Evolutionary conservation across 2,113 vertebrate species (phyloP), one percentile per base, ranked within the genome.

Genomic region (Miniopterus natalensis): DNA sequence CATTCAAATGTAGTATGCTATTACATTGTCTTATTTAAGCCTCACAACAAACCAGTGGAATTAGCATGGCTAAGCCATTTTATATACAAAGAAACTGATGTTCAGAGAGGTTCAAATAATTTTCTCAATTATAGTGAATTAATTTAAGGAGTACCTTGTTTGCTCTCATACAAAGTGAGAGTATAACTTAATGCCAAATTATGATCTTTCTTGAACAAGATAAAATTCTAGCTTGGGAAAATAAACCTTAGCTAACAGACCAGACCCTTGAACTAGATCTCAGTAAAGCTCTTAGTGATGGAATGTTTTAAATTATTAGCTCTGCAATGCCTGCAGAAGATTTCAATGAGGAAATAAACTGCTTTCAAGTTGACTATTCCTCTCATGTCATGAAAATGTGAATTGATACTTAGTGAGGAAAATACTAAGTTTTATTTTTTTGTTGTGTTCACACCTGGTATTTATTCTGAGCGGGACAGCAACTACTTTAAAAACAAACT

Each of bases 381-480:
- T 96, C 96, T 95, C 96, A 92, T 14, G 81, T 89, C 40, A 79
- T 36, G 65, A 68, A 96, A 95, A 96, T 73, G 63, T 57, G 92
- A 97, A 47, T 42, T 59, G 13, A 90, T 81, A 81, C 92, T 90
- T 59, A 90, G 85, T n/a, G n/a, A 14, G 20, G 18, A 90, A 81
- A 87, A 92, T 47, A 51, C 13, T 78, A 31, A 42, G 42, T 95
- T 98, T 94, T 84, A 25, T 95, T 97, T 78, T 73, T 75, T 42
- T 88, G 92, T 91, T 94, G 25, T 51, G 51, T 94, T 98, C 66
- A 86, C 90, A 98, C 86, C 21, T 98, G 90, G 75, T 8, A 51
- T 98, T 98, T 97, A 88, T 96, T 96, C 94, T 96, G 59, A 91
- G 36, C 29, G 93, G 21, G 25, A 65, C 25, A 98, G 92, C 90